Evolutionary conservation across 2,888 invertebrate genomes (phyloP).

Genomic region (Tenodera sinensis): DNA sequence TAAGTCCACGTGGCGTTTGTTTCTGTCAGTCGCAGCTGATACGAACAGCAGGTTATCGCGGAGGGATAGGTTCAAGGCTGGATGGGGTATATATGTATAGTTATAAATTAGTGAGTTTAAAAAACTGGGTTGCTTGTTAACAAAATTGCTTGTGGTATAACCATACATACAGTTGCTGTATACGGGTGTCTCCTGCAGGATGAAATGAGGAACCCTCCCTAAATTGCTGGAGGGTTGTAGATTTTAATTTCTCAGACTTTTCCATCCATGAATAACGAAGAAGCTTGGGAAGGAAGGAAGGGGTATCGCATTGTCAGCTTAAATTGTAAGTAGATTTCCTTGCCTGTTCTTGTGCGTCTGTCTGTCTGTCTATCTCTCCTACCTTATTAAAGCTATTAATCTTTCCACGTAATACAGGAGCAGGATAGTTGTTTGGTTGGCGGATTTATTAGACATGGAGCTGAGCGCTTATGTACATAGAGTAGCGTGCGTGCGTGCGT

Average conservation of each 20-base stretch:
- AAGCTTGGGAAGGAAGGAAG: background rate
- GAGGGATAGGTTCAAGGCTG: no score
- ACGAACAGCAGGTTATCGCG: no score
- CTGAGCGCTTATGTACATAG: background rate
- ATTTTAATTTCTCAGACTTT: background rate
- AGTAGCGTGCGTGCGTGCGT: no score
- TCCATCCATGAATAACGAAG: background rate
- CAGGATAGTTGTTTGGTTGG: background rate
- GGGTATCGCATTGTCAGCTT: background rate
- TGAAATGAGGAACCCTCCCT: background rate
- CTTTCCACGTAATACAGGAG: background rate
- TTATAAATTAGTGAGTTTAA: no score
- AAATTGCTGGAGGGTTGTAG: background rate
- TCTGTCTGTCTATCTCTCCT: background rate
- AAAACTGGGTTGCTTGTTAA: no score
- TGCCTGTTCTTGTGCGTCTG: background rate
- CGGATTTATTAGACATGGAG: background rate
- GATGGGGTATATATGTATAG: no score
- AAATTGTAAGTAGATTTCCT: background rate
- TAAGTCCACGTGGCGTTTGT: no score
- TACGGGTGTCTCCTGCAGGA: no score
- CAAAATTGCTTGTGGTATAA: no score
- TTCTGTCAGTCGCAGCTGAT: no score
- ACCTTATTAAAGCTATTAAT: constrained; percentile 1
- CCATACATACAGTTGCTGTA: no score